phyloP scores from a whole-genome alignment of 1,140 invertebrate species.

The Calliphora vicina region DNA sequence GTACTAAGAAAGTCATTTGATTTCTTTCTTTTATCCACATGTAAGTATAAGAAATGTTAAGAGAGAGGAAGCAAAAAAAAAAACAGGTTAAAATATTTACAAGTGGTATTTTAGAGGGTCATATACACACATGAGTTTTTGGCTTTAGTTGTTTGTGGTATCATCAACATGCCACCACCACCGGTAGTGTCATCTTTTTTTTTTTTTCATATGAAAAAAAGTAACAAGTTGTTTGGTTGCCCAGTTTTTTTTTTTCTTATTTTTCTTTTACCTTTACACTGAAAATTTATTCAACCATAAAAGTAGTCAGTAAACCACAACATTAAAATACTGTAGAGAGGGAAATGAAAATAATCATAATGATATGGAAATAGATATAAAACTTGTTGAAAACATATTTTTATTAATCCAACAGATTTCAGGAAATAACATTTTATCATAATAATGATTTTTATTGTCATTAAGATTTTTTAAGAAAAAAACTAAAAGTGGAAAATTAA shows the following conservation, averaged over 20 bases:
- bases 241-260: not conserved
- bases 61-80: not conserved
- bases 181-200: not conserved
- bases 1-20: slow-evolving; percentile 7
- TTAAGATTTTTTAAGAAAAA: not conserved
- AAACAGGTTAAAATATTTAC: not conserved
- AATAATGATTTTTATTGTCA: not conserved
- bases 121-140: not conserved
- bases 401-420: too few species aligned
- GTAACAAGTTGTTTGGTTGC: not conserved
- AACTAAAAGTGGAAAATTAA: not conserved
- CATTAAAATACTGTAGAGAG: not conserved
- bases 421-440: slow-evolving; percentile 1
- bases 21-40: not conserved
- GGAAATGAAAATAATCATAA: not conserved
- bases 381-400: not conserved
- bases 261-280: not conserved
- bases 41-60: not conserved
- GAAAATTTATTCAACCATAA: not conserved
- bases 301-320: not conserved
- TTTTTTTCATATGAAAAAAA: not conserved
- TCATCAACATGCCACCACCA: not conserved
- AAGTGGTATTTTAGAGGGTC: slow-evolving; percentile 9
- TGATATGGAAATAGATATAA: not conserved
- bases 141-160: not conserved